These are phyloP conservation scores for Thalassophryne amazonica DNA, from an alignment of 2,797 vertebrate genomes.

Conservation along the genomic window DNA sequence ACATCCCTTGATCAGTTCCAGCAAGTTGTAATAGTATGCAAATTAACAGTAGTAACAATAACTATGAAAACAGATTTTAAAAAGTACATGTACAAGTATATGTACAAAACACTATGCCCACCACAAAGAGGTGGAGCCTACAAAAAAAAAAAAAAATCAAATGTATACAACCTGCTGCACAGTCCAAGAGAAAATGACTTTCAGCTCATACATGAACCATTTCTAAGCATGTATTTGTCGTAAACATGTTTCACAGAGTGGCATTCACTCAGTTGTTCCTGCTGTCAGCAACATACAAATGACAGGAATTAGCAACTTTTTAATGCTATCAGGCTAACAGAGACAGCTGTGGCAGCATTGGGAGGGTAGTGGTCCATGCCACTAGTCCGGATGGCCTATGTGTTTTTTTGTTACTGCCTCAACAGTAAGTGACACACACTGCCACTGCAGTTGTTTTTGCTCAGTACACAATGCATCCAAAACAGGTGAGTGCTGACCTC, in stretches of 20 bases:
- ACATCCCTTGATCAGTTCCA: too few relatives aligned
- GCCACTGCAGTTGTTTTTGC: slow-evolving; percentile 50
- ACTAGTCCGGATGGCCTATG: slow-evolving; percentile 3
- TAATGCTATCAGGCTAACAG: slow-evolving; percentile 33
- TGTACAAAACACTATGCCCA: too few relatives aligned
- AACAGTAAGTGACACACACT: slow-evolving; percentile 30
- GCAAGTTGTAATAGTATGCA: too few relatives aligned
- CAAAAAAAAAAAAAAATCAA: too few relatives aligned
- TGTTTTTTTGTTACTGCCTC: slow-evolving; percentile 8
- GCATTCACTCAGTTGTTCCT: slow-evolving; percentile 7
- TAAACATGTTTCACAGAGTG: not conserved
- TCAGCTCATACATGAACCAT: not conserved
- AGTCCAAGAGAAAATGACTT: too few relatives aligned
- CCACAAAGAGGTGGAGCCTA: too few relatives aligned
- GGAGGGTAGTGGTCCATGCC: slow-evolving; percentile 18
- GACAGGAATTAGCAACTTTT: slow-evolving; percentile 39
- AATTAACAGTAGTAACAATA: too few relatives aligned
- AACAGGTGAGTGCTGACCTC: slow-evolving; percentile 57
- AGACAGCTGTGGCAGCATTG: slow-evolving; percentile 8
- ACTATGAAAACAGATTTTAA: too few relatives aligned
- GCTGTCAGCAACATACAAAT: slow-evolving; percentile 15
- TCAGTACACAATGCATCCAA: slow-evolving; percentile 33
- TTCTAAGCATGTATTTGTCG: not conserved
- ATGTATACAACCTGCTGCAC: too few relatives aligned
- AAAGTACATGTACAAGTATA: too few relatives aligned